phyloP scores from a whole-genome alignment of 2,797 vertebrate species.

The Dipus sagitta region DNA sequence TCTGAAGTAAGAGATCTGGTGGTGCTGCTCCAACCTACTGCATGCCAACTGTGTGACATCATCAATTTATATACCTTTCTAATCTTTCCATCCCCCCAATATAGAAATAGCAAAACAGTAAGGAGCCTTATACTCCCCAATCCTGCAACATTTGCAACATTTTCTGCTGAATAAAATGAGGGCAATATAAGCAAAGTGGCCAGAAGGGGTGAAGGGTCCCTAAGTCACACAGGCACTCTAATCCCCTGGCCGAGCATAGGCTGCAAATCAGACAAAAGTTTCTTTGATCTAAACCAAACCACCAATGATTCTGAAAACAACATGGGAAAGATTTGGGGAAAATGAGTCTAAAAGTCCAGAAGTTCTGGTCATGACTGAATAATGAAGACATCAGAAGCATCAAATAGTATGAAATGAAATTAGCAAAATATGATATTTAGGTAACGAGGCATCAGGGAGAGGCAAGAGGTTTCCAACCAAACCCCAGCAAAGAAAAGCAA shows the following conservation, averaged over 20 bases:
- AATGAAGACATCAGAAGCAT: conserved; percentile 12
- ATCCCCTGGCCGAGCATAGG: not conserved
- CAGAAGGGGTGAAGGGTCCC: not conserved
- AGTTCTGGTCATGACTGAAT: not conserved
- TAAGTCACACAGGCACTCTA: not conserved
- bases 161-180: conserved; percentile 29
- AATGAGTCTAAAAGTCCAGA: not conserved
- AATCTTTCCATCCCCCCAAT: not conserved
- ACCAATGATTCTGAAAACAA: not conserved
- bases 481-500: not conserved
- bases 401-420: not conserved
- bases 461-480: conserved; percentile 4
- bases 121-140: not conserved
- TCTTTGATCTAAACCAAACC: not conserved
- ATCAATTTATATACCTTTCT: not conserved
- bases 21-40: not conserved
- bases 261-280: not conserved
- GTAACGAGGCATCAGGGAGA: not conserved
- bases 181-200: not conserved
- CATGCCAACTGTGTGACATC: not conserved
- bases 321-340: not conserved
- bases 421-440: not conserved
- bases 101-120: not conserved
- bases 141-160: not conserved
- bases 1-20: conserved; percentile 21